phyloP scores from a whole-genome alignment of 2,888 invertebrate species.

The Orthosia gracilis region DNA sequence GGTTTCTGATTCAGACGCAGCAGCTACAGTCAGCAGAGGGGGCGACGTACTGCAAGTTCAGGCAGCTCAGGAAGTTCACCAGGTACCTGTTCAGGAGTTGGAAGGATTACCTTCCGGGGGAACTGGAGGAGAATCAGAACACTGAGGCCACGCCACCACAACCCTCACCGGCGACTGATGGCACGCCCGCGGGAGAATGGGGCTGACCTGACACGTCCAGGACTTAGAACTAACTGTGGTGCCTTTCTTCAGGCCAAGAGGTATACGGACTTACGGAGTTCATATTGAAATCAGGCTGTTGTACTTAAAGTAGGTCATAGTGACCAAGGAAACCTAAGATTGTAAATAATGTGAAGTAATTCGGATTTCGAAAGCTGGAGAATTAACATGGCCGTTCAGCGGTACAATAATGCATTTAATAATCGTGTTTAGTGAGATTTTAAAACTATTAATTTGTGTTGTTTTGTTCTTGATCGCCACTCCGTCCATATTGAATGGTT shows the following conservation, averaged over 20 bases:
- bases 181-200: slow-evolving; percentile 75
- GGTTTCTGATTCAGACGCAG: slow-evolving; percentile 98
- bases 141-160: slow-evolving; percentile 50
- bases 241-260: slow-evolving; percentile 35
- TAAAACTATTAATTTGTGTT: slow-evolving; percentile 67
- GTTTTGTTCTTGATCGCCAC: slow-evolving; percentile 71
- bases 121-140: slow-evolving; percentile 85
- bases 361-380: slow-evolving; percentile 49
- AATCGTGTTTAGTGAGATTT: slow-evolving; percentile 79
- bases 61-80: slow-evolving; percentile 97
- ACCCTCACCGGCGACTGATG: slow-evolving; percentile 61
- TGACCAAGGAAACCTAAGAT: slow-evolving; percentile 46
- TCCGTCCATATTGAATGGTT: slow-evolving; percentile 76
- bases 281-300: slow-evolving; percentile 37
- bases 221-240: slow-evolving; percentile 36
- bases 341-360: slow-evolving; percentile 53
- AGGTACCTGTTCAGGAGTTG: slow-evolving; percentile 97
- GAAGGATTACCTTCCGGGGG: slow-evolving; percentile 97
- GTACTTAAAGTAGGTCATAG: slow-evolving; percentile 37
- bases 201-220: slow-evolving; percentile 69
- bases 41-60: slow-evolving; percentile 98
- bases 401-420: slow-evolving; percentile 84
- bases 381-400: slow-evolving; percentile 63
- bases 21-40: slow-evolving; percentile 98
- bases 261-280: slow-evolving; percentile 35